Conservation (phyloP, 2,113 vertebrate species). For the Zosterops hypoxanthus region DNA sequence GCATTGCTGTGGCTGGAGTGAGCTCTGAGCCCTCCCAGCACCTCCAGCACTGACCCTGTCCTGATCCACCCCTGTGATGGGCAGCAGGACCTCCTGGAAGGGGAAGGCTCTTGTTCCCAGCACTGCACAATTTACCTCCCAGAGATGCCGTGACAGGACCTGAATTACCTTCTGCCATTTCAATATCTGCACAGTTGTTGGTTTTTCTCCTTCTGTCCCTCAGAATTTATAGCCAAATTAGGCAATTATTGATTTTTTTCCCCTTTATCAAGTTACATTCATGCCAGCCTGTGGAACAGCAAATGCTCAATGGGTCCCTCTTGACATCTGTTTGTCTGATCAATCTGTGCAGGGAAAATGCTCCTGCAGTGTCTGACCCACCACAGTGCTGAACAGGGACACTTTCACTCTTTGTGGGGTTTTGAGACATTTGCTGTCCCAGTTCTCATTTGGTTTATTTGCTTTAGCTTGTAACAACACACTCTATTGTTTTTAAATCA, state of each 20-base stretch:
- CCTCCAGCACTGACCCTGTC: neutral
- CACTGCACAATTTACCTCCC: neutral
- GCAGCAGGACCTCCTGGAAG: neutral
- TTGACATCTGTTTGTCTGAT: slow-evolving; percentile 30
- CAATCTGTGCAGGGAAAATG: neutral
- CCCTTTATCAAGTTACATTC: neutral
- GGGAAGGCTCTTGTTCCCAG: neutral
- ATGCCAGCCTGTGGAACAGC: neutral
- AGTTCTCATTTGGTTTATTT: neutral
- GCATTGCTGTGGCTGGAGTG: fast-evolving
- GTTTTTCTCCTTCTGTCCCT: neutral
- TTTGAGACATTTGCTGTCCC: neutral
- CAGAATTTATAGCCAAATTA: slow-evolving; percentile 20
- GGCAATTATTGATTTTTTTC: neutral
- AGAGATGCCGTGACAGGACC: neutral
- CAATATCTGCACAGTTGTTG: neutral
- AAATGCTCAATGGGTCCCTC: neutral
- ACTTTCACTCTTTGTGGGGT: neutral
- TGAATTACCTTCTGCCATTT: neutral
- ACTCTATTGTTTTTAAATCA: neutral
- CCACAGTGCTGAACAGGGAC: neutral
- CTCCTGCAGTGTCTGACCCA: neutral
- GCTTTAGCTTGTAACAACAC: neutral
- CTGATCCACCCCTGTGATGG: fast-evolving
- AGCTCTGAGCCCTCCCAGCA: neutral